These are phyloP conservation scores for Podotricha telesiphe DNA, from an alignment of 2,888 invertebrate species.

Conservation along the genomic window DNA sequence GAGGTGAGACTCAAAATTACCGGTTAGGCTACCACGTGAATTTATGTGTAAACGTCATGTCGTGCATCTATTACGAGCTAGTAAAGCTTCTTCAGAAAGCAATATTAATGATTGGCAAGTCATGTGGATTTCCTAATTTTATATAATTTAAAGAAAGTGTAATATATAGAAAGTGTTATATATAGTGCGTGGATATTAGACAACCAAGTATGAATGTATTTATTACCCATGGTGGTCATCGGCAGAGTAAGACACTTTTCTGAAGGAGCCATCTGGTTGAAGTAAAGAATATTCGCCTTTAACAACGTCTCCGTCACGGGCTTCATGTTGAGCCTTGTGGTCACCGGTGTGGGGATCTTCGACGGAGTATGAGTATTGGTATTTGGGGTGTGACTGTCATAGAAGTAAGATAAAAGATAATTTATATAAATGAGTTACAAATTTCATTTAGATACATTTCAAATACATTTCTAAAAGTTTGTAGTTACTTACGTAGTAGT, in stretches of 20 bases:
- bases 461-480: no score
- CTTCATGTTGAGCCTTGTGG: slow-evolving; percentile 85
- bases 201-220: slow-evolving; percentile 9
- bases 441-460: not conserved
- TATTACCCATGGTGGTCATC: slow-evolving; percentile 83
- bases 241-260: slow-evolving; percentile 85
- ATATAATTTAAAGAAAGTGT: slow-evolving; percentile 64
- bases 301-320: slow-evolving; percentile 85
- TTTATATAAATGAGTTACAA: not conserved
- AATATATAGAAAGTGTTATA: no score
- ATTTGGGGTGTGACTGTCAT: slow-evolving; percentile 83
- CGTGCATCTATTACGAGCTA: slow-evolving; percentile 54
- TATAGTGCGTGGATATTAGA: slow-evolving; percentile 35
- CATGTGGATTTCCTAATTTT: slow-evolving; percentile 49
- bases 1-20: slow-evolving; percentile 61
- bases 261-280: slow-evolving; percentile 84
- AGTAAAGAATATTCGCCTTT: slow-evolving; percentile 86
- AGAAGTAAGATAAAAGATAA: not conserved
- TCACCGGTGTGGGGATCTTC: slow-evolving; percentile 85
- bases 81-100: slow-evolving; percentile 57
- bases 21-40: slow-evolving; percentile 75
- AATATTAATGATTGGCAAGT: slow-evolving; percentile 52
- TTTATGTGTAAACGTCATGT: slow-evolving; percentile 55
- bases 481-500: slow-evolving; percentile 52
- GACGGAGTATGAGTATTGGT: slow-evolving; percentile 85